Evolutionary conservation across 2,888 invertebrate species (phyloP).

Genomic region (Heliconius cydno): DNA sequence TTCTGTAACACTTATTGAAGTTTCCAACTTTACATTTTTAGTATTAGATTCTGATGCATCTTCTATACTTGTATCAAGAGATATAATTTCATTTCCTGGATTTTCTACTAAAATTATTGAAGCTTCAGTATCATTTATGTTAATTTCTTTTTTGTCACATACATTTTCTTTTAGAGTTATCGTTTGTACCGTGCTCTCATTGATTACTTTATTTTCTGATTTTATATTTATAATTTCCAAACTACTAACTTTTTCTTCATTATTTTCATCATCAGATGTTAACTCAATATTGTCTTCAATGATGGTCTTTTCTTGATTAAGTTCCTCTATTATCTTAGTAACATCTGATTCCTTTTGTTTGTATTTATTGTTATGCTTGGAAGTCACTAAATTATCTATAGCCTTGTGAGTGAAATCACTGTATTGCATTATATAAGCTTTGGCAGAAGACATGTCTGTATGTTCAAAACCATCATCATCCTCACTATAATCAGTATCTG

Average conservation of each 20-base stretch:
- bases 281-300: conserved; percentile 67
- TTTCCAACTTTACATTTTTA: background rate
- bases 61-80: conserved; percentile 63
- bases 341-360: conserved; percentile 58
- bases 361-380: conserved; percentile 55
- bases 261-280: conserved; percentile 59
- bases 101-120: conserved; percentile 66
- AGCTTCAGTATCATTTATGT: conserved; percentile 56
- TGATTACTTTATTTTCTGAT: conserved; percentile 37
- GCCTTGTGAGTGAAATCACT: conserved; percentile 89
- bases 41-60: conserved; percentile 47
- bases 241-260: conserved; percentile 53
- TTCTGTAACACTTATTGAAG: background rate
- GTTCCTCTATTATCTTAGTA: conserved; percentile 69
- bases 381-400: conserved; percentile 83
- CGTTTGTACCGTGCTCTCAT: conserved; percentile 10
- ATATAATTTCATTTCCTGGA: conserved; percentile 58
- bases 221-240: conserved; percentile 40
- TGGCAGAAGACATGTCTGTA: conserved; percentile 83
- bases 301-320: conserved; percentile 67
- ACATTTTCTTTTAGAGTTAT: conserved; percentile 23
- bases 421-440: conserved; percentile 89
- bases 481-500: conserved; percentile 70
- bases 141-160: conserved; percentile 36
- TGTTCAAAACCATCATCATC: conserved; percentile 70